Base-by-base conservation (phyloP, 2,888 invertebrate genomes). In the Drosophila emarginata region DNA sequence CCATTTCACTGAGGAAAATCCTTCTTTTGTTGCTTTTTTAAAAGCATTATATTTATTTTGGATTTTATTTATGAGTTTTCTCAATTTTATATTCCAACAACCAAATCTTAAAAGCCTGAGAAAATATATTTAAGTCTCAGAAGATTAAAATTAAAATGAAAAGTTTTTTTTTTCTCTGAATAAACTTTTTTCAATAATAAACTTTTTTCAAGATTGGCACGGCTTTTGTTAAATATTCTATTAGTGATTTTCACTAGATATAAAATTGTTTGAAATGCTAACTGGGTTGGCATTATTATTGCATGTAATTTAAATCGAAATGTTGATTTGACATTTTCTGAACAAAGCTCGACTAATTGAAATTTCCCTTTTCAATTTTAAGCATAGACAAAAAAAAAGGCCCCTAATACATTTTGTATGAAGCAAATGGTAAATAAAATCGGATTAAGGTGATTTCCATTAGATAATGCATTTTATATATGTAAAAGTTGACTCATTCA, bases 401-500 rank as follows among this genome's bases (percentile, higher is more conserved):
- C 15, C 11, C 11, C 11, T n/a, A 45, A 45, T 45, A 45, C 1
- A 45, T 45, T 15, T 26, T 15, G 64, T 15, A 60, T 52, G 37
- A 9, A 62, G 54, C 26, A 56, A 68, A 66, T 66, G 67, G 52
- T 58, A 40, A 45, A 65, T 26, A 37, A 64, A 70, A 65, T 74
- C 60, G 37, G 63, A 74, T 50, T n/a, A 15, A 50, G 50, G 36
- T 23, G 12, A 21, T 12, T 36, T 54, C 36, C 54, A 36, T 36
- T 54, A 26, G 7, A 32, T 23, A 51, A 23, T 18, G 50, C 21
- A 2, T 12, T 26, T 0, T 53, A 18, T 18, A 18, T 53, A 11
- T 45, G 18, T 11, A 32, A 32, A 5, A 45, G 7, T 45, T 4
- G 37, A 53, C 5, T 28, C 52, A 28, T 26, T 14, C 9, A 28